A percentile compares a stretch with the other conserved stretches of the same genome.
phyloP scores from a whole-genome alignment of 2,888 invertebrate species.

The Troides helena region DNA sequence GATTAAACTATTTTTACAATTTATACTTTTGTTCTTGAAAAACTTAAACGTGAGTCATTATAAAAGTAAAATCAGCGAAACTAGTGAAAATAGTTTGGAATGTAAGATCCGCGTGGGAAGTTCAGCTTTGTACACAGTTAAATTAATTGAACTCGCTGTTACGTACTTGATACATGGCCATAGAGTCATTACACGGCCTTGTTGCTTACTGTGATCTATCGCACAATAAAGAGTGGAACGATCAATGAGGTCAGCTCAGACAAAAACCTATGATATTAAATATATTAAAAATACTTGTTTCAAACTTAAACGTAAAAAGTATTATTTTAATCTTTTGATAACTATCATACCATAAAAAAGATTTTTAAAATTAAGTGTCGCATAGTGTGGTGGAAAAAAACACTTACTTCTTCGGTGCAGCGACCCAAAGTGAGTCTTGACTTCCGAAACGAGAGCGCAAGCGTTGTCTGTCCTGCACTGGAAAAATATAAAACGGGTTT shows the following conservation, averaged over 20 bases:
- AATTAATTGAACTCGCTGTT: constrained; percentile 63
- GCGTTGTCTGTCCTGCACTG: too few relatives aligned
- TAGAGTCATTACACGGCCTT: constrained; percentile 43
- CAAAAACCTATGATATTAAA: constrained; percentile 13
- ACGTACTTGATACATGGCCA: constrained; percentile 41
- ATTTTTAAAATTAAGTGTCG: too few relatives aligned
- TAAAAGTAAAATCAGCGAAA: constrained; percentile 6
- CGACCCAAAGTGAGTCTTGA: too few relatives aligned
- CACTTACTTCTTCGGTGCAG: too few relatives aligned
- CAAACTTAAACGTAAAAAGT: too few relatives aligned
- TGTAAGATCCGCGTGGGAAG: constrained; percentile 64
- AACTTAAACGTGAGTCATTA: constrained; percentile 36
- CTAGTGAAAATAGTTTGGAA: constrained; percentile 33
- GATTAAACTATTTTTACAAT: too few relatives aligned
- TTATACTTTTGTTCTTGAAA: background rate
- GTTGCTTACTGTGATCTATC: constrained; percentile 47
- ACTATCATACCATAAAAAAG: too few relatives aligned
- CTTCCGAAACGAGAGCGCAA: too few relatives aligned
- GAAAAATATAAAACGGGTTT: too few relatives aligned
- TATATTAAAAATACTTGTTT: too few relatives aligned
- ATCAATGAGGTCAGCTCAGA: constrained; percentile 31
- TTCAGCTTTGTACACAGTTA: constrained; percentile 53
- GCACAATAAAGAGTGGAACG: constrained; percentile 33
- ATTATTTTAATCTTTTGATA: too few relatives aligned
- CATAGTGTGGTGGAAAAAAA: too few relatives aligned